phyloP scores from a whole-genome alignment of 1,140 invertebrate genomes.

The Neodiprion virginianus region DNA sequence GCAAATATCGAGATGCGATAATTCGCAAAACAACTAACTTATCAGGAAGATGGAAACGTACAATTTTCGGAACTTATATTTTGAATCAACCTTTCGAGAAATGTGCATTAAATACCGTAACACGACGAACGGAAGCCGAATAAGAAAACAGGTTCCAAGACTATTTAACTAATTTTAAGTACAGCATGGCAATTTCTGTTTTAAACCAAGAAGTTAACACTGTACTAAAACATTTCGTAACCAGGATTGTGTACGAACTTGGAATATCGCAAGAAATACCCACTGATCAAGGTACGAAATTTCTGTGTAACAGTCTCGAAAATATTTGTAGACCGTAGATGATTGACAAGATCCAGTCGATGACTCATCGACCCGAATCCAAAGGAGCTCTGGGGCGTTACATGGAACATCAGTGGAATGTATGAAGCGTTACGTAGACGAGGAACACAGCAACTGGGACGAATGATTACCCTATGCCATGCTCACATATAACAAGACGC shows the following conservation, averaged over 20 bases:
- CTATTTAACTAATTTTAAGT: constrained; percentile 37
- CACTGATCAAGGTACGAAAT: too few relatives aligned
- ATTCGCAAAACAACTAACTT: not conserved
- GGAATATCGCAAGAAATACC: constrained; percentile 31
- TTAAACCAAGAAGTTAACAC: constrained; percentile 32
- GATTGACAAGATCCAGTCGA: too few relatives aligned
- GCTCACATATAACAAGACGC: constrained; percentile 6
- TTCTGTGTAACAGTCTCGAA: too few relatives aligned
- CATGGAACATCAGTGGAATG: too few relatives aligned
- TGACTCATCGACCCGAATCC: too few relatives aligned
- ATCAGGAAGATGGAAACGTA: not conserved
- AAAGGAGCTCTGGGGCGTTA: too few relatives aligned
- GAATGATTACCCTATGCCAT: constrained; percentile 15
- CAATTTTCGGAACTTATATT: constrained; percentile 24
- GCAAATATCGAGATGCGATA: not conserved
- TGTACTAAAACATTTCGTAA: constrained; percentile 31
- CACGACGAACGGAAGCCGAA: constrained; percentile 32
- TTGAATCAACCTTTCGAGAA: constrained; percentile 14
- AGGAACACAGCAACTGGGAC: constrained; percentile 45
- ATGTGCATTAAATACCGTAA: constrained; percentile 36
- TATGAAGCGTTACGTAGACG: not conserved
- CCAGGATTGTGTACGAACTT: constrained; percentile 21
- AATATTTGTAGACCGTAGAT: too few relatives aligned
- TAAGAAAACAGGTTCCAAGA: constrained; percentile 39
- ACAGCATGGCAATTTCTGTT: constrained; percentile 26